Conservation (phyloP, 2,888 invertebrate genomes). For the Oasisia sp. region DNA sequence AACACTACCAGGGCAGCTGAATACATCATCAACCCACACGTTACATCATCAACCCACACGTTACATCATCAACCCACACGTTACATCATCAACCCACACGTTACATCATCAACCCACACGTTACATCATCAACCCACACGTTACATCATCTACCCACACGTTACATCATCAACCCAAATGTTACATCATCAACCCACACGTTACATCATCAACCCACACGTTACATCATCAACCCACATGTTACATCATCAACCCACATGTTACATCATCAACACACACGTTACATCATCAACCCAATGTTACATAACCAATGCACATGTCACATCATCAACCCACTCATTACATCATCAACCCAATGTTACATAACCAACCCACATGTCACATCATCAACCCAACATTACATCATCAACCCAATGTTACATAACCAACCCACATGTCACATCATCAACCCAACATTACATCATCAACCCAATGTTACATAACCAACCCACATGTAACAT, state of each 20-base stretch:
- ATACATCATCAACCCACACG: not conserved
- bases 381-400: not conserved
- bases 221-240: not conserved
- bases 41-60: not conserved
- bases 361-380: not conserved
- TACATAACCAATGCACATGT: not conserved
- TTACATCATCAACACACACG: not conserved
- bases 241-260: not conserved
- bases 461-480: not conserved
- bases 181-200: not conserved
- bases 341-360: not conserved
- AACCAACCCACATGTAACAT: not conserved
- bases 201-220: not conserved
- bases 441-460: not conserved
- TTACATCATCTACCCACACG: not conserved
- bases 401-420: not conserved
- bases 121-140: not conserved
- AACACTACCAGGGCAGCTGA: not conserved
- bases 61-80: not conserved
- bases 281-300: not conserved
- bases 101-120: not conserved
- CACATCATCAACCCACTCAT: not conserved
- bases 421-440: not conserved
- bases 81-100: not conserved
- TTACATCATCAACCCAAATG: not conserved